Base-by-base conservation (phyloP, 2,113 vertebrate genomes). In the Eubucco bourcierii region DNA sequence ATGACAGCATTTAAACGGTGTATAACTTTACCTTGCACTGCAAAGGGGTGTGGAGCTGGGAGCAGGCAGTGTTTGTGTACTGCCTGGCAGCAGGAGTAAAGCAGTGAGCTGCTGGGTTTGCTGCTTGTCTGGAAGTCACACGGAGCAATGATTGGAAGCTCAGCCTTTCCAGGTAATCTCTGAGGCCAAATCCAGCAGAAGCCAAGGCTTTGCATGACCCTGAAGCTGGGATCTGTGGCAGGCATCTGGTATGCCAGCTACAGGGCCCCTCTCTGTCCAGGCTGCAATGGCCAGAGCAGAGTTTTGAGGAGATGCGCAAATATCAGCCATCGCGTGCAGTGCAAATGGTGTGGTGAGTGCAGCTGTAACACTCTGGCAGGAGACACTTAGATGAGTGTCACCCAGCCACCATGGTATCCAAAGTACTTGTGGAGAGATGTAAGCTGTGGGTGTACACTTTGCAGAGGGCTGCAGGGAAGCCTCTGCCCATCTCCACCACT, bases 361-460 rank as follows among this genome's bases (percentile, higher is more conserved):
- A 50, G 81, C 27, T 37, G 11, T 8, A 31, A 76, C 0, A 0
- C n/a, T 34, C 55, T 23, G 50, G 24, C 60, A 72, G 81, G 24
- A 67, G 6, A 37, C 12, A 7, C 4, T 3, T 1, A 4, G 56
- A 12, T 67, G 61, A 67, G 70, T n/a, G 27, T 31, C 6, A 3
- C 20, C 52, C 33, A 29, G 5, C 4, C 56, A 44, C 60, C 10
- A 1, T 0, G 13, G 77, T 65, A 80, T 46, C 6, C 9, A 4
- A 34, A 50, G 29, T n/a, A 8, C 4, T 27, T 1, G 0, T 2
- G 1, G 47, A 28, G 64, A n/a, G 3, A 2, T 5, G 19, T 0
- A 21, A 15, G 15, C 29, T 33, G 10, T 4, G 16, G 55, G 25
- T 9, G 10, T 5, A 25, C 46, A 15, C 15, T 24, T 20, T 2